Conservation (phyloP, 1,140 invertebrate genomes). For the Papilio helenus region DNA sequence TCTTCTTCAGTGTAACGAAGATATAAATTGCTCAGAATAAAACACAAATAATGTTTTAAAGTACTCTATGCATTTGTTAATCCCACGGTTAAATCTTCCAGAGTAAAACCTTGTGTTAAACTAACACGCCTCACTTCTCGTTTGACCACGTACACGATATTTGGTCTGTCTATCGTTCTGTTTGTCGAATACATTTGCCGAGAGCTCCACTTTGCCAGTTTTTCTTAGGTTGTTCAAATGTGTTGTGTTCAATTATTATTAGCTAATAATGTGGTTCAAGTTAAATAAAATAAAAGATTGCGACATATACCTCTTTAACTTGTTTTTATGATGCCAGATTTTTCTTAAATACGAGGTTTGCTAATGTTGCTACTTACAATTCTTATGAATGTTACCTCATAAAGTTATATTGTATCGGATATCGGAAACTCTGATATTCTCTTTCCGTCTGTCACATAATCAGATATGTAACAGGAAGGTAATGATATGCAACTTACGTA, state of each 20-base stretch:
- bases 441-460: conserved; percentile 16
- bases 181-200: neutral
- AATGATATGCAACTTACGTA: conserved; percentile 10
- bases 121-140: neutral
- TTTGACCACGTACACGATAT: conserved; percentile 22
- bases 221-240: neutral
- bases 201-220: neutral
- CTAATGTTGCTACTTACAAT: too few relatives aligned
- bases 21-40: too few relatives aligned
- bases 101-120: neutral
- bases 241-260: neutral
- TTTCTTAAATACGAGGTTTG: too few relatives aligned
- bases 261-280: neutral
- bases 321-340: too few relatives aligned
- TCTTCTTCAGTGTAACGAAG: too few relatives aligned
- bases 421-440: neutral
- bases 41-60: neutral
- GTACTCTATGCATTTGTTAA: neutral
- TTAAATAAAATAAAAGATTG: neutral
- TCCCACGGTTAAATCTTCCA: neutral
- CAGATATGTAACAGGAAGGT: neutral
- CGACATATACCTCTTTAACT: too few relatives aligned
- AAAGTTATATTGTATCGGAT: conserved; percentile 1
- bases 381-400: neutral
- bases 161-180: neutral